Conservation (phyloP, 2,888 invertebrate genomes). For the Anticlea derivata region DNA sequence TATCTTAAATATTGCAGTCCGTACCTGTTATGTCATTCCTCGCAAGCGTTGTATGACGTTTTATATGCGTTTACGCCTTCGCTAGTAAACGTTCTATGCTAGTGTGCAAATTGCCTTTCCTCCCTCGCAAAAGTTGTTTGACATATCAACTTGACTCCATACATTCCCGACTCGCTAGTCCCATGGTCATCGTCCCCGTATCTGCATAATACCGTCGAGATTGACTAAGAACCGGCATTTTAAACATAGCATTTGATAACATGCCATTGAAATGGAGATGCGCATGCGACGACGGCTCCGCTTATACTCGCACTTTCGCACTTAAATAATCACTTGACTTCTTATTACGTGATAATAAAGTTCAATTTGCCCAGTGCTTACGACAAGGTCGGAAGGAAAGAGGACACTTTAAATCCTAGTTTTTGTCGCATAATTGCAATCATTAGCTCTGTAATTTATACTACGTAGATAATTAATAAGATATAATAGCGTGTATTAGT, state of each 20-base stretch:
- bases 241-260: conserved; percentile 34
- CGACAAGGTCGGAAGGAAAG: conserved; percentile 54
- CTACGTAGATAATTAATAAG: no score
- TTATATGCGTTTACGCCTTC: neutral
- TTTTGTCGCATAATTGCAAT: conserved; percentile 43
- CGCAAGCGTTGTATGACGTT: neutral
- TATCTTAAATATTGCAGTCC: no score
- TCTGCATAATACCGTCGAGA: conserved; percentile 31
- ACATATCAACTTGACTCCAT: neutral
- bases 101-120: conserved; percentile 1
- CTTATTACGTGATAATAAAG: conserved; percentile 24
- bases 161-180: conserved; percentile 2
- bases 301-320: conserved; percentile 66
- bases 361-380: conserved; percentile 33
- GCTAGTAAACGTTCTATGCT: no score
- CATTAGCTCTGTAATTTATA: conserved; percentile 38
- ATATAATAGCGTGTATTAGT: conserved; percentile 26
- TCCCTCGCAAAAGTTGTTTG: conserved; percentile 13
- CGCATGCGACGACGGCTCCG: conserved; percentile 46
- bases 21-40: no score
- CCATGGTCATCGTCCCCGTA: conserved; percentile 23
- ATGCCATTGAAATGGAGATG: conserved; percentile 56
- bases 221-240: conserved; percentile 25
- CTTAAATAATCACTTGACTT: conserved; percentile 35
- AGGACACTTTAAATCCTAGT: conserved; percentile 43